A percentile compares a stretch with the other conserved stretches of the same genome.
Evolutionary conservation across 2,113 vertebrate genomes (phyloP).

Genomic region (Ciconia stormi): DNA sequence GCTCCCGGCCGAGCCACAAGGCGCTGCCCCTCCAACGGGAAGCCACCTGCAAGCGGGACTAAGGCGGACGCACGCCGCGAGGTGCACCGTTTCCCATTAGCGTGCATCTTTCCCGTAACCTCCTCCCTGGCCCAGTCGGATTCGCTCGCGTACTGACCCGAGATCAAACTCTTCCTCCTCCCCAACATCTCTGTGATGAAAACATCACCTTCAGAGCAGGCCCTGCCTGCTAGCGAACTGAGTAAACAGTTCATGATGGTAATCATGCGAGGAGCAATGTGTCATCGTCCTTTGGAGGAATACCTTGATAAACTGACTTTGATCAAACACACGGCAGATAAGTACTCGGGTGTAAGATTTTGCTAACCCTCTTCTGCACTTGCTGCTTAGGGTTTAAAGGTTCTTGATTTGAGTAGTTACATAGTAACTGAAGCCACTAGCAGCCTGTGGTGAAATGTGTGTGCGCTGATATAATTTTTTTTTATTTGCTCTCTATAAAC

Average conservation of each 20-base stretch:
- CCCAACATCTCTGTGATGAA: background rate
- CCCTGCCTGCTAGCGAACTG: background rate
- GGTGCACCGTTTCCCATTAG: fast-evolving
- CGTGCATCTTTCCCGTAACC: fast-evolving
- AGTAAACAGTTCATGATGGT: background rate
- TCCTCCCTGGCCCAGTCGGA: background rate
- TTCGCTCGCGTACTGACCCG: background rate
- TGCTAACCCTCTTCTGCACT: background rate
- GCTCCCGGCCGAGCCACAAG: background rate
- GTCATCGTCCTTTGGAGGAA: background rate
- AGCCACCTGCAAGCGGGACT: background rate
- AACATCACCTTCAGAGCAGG: background rate
- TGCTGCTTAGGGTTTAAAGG: slow-evolving; percentile 55
- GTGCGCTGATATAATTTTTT: background rate
- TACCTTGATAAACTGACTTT: background rate
- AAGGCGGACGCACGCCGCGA: fast-evolving
- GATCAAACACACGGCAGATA: background rate
- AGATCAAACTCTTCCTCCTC: background rate
- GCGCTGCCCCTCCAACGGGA: background rate
- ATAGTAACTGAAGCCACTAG: slow-evolving; percentile 30
- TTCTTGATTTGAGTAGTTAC: slow-evolving; percentile 15
- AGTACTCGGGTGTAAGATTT: background rate
- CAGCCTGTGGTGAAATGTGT: background rate
- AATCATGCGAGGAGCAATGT: background rate
- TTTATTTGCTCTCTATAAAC: slow-evolving; percentile 31